Percentiles rank a stretch among this genome's conserved stretches.
Evolutionary conservation across 2,797 vertebrate species (phyloP).

Genomic region (Pangasius macronema): DNA sequence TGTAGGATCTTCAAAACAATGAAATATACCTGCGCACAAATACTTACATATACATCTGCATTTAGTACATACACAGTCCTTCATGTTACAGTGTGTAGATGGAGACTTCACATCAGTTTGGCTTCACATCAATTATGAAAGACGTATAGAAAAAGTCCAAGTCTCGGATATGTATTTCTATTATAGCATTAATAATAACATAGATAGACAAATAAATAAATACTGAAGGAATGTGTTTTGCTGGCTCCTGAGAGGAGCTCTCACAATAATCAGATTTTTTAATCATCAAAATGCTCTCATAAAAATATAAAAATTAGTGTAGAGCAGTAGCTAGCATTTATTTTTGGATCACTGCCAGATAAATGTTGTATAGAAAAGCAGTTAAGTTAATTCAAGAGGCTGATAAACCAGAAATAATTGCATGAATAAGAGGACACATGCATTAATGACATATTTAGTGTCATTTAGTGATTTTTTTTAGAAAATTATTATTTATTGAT

Average conservation of each 20-base stretch:
- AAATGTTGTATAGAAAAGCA: not conserved
- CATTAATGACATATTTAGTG: too few species aligned
- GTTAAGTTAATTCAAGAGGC: not conserved
- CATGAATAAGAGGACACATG: not conserved
- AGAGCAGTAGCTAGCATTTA: too few species aligned
- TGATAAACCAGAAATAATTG: not conserved
- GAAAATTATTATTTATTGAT: too few species aligned
- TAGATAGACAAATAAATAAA: not conserved
- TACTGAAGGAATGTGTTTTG: not conserved
- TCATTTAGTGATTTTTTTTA: too few species aligned
- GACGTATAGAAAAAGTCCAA: not conserved
- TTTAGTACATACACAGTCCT: not conserved
- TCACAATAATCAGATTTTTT: too few species aligned
- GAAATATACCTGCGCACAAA: not conserved
- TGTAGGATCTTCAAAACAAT: not conserved
- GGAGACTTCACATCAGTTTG: not conserved
- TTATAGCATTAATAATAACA: not conserved
- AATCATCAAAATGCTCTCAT: not conserved
- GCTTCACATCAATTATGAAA: not conserved
- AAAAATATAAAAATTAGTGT: too few species aligned
- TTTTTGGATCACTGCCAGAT: not conserved
- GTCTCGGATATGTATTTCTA: not conserved
- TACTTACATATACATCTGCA: not conserved
- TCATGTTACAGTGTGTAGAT: not conserved
- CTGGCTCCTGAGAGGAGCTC: not conserved